A percentile compares a stretch with the other conserved stretches of the same genome.
Conservation (phyloP, 53 echinoderm and acorn worm genomes). For the Luidia sarsii region DNA sequence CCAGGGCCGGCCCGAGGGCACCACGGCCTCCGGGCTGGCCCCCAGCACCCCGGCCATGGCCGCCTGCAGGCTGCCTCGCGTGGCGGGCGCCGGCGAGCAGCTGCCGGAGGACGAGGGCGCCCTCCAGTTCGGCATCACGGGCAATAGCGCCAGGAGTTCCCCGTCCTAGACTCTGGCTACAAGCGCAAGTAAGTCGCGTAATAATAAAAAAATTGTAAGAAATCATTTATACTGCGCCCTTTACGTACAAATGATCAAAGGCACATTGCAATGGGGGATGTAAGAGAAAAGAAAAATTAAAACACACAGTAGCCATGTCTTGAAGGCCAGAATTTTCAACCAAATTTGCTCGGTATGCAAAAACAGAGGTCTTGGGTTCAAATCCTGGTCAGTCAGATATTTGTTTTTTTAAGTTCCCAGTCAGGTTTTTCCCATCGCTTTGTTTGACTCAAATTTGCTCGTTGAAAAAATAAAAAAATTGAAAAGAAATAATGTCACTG, state of each 20-base stretch:
- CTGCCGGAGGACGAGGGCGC: constrained; percentile 74
- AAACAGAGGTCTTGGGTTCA: too few species aligned
- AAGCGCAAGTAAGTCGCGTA: constrained; percentile 55
- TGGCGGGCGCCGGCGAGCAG: constrained; percentile 17
- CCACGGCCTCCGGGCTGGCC: neutral
- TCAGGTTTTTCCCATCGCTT: neutral
- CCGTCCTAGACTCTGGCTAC: constrained; percentile 18
- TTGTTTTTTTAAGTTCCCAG: too few species aligned
- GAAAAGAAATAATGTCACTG: neutral
- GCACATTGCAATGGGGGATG: too few species aligned
- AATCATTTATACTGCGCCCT: too few species aligned
- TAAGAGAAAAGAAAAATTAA: too few species aligned
- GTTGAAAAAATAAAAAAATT: neutral
- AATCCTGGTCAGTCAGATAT: too few species aligned
- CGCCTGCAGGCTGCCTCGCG: constrained; percentile 56
- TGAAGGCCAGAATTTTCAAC: too few species aligned
- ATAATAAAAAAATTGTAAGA: too few species aligned
- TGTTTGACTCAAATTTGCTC: neutral
- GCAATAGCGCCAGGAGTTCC: constrained; percentile 67
- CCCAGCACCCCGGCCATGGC: constrained; percentile 27
- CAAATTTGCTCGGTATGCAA: too few species aligned
- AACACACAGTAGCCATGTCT: too few species aligned
- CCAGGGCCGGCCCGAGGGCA: neutral
- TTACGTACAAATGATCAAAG: too few species aligned
- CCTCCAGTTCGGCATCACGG: constrained; percentile 73